Evolutionary conservation across 30 jellyfish, hydroid and myxozoan species (phyloP), one percentile per base, ranked within the genome.

Genomic region (Phacellophora camtschatica): DNA sequence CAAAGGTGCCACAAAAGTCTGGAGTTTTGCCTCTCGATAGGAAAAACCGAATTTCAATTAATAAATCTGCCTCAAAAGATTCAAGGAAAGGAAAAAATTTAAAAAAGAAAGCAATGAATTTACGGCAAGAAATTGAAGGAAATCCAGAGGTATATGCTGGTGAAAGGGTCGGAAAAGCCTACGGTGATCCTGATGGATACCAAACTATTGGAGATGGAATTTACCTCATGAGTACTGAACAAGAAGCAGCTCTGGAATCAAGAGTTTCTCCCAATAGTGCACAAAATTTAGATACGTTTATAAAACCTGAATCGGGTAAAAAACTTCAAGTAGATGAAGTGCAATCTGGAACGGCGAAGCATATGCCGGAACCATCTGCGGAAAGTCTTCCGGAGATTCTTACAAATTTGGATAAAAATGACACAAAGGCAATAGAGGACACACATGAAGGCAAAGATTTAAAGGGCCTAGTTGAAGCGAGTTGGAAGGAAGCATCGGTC

Each of bases 161-260:
- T 32, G 85, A 66, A 61, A 41, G 43, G 41, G 41, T 92, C 9
- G 98, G 98, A 28, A 80, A 74, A 66, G 95, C 98, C 0, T 79
- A 84, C 39, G 98, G 96, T 9, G 98, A 92, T 54, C 96, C 98
- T 9, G 98, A 92, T 54, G 92, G 77, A 15, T 92, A 92, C 67
- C 96, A 92, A 39, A 64, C 95, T 1, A 92, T 92, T 5, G 98
- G 98, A 12, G 98, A 92, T 57, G 98, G 96, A 19, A 73, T 92
- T 10, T 92, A 65, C 67, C 73, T 92, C 13, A 85, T 85, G 95
- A 77, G 71, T 35, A 50, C 79, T 22, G 84, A 80, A 41, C 84
- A 65, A 70, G 91, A 80, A 32, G 69, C 79, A 16, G 84, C 83
- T 12, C 15, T 64, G 35, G 34, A 28, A 18, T 57, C 86, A 18